phyloP scores from a whole-genome alignment of 2,888 invertebrate genomes.

The Malthinus seriepunctatus region DNA sequence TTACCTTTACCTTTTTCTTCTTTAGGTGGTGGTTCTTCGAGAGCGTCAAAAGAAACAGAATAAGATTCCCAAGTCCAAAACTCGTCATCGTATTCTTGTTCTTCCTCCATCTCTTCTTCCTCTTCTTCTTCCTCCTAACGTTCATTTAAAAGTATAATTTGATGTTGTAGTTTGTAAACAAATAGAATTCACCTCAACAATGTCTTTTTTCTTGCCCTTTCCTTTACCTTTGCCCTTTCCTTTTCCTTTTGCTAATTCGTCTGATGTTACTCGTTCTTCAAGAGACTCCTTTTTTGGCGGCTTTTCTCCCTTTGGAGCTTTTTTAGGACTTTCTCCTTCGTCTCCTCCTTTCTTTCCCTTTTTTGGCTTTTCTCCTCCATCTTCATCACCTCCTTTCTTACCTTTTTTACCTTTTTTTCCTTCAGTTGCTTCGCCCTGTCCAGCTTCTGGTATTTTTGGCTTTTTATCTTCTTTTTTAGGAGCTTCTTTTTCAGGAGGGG shows the following conservation, averaged over 20 bases:
- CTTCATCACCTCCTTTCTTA: background rate
- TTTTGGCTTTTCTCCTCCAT: background rate
- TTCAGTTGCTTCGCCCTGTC: background rate
- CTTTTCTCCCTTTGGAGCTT: background rate
- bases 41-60: background rate
- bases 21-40: background rate
- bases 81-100: background rate
- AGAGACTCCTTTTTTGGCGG: too few species aligned
- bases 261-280: too few species aligned
- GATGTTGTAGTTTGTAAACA: too few species aligned
- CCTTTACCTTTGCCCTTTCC: background rate
- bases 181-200: too few species aligned
- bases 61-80: conserved; percentile 2
- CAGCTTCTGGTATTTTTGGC: too few species aligned
- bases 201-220: background rate
- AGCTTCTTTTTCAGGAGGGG: too few species aligned
- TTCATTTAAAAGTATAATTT: too few species aligned
- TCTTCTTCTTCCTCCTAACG: too few species aligned
- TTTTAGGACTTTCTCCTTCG: too few species aligned
- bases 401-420: background rate
- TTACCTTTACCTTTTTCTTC: background rate
- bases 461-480: too few species aligned
- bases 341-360: background rate
- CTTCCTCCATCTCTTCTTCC: too few species aligned
- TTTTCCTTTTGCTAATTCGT: background rate